These are phyloP conservation scores for Euura saliciscinereae DNA, from an alignment of 1,140 invertebrate species.

Conservation along the genomic window DNA sequence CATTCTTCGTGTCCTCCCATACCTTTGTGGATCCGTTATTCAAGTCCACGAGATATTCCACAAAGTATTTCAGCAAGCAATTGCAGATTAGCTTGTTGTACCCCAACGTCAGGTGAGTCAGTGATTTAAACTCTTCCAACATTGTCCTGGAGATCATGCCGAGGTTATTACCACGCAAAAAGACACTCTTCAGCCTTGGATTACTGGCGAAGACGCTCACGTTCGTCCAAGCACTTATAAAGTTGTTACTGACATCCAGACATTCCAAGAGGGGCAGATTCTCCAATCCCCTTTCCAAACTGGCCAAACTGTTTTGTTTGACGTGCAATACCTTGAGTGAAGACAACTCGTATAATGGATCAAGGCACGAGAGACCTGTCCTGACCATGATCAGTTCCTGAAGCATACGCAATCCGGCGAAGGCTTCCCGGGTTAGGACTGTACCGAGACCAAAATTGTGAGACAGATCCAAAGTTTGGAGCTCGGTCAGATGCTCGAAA, in stretches of 20 bases:
- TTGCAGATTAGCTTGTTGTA: conserved; percentile 63
- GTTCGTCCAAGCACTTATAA: conserved; percentile 58
- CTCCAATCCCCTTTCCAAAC: conserved; percentile 34
- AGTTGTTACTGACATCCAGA: conserved; percentile 60
- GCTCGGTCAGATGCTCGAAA: conserved; percentile 49
- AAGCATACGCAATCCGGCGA: conserved; percentile 52
- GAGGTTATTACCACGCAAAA: conserved; percentile 60
- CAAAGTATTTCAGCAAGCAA: conserved; percentile 56
- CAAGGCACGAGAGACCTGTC: conserved; percentile 48
- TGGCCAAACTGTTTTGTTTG: conserved; percentile 55
- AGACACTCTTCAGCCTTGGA: conserved; percentile 50
- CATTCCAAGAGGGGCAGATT: conserved; percentile 52
- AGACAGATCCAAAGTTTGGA: conserved; percentile 61
- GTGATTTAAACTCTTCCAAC: conserved; percentile 51
- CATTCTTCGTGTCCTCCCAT: conserved; percentile 16
- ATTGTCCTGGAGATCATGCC: conserved; percentile 59
- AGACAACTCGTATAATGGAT: conserved; percentile 45
- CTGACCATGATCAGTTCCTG: conserved; percentile 57
- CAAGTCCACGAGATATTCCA: conserved; percentile 45
- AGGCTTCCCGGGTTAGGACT: conserved; percentile 41
- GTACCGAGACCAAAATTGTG: conserved; percentile 53
- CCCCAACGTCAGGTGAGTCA: conserved; percentile 53
- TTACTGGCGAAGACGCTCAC: conserved; percentile 47
- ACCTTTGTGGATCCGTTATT: conserved; percentile 33
- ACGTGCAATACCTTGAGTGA: conserved; percentile 55